Base-by-base conservation (phyloP, 2,113 vertebrate species). In the Phylloscopus trochilus region DNA sequence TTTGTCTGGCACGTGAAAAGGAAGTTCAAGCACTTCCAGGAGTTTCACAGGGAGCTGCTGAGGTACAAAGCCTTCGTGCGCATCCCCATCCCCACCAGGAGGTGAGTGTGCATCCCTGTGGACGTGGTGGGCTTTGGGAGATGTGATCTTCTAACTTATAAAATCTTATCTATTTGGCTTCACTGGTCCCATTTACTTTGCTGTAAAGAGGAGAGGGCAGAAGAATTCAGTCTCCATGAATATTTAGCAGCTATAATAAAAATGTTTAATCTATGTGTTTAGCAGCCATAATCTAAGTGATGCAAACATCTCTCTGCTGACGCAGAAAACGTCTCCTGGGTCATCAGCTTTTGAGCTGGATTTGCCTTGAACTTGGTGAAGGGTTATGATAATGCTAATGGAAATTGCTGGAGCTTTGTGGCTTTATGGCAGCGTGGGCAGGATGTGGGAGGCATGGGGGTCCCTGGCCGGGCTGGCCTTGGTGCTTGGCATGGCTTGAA, bases 11-110 rank as follows among this genome's bases (percentile, higher is more conserved):
- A 98, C 28, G 98, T 99, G 83, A 99, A 99, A 97, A 99, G 98
- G 96, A 99, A 99, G 96, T 99, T 98, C 97, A 99, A 99, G 79
- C 99, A 99, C 97, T 99, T 99, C 92, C 97, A 99, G 95, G 99
- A 99, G 23, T 98, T 99, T 28, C 99, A 99, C 97, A 96, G 98
- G 95, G 99, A 99, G 87, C 98, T 99, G 68, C 97, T 99, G 80
- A 98, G 98, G 31, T 99, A 99, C 97, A 99, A 99, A 98, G 98
- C 99, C 81, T 98, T 99, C 7, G 98, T 99, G 89, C 99, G 98
- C 95, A 99, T 99, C 77, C 99, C 99, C 3, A 98, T 99, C 94
- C 99, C 99, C 16, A 99, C 98, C 22, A 98, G 98, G 97, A 99
- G 99, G 99, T 99, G 96, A 97, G 73, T 73, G 94, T 97, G 33